phyloP scores from a whole-genome alignment of 2,113 vertebrate species.

The Budorcas taxicolor region DNA sequence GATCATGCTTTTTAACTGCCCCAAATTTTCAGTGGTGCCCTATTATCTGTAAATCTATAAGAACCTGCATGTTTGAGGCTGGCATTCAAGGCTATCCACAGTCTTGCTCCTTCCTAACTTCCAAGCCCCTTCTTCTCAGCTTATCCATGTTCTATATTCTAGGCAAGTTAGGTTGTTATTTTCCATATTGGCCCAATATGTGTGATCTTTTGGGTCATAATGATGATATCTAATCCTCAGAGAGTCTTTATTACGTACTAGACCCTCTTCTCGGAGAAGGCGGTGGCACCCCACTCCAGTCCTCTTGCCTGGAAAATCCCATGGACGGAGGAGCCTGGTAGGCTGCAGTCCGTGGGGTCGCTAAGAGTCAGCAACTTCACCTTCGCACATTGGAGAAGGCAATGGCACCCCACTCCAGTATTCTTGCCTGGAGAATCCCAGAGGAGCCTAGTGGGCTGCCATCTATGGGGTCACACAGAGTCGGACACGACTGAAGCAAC shows the following conservation, averaged over 20 bases:
- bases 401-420: too few species aligned
- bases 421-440: too few species aligned
- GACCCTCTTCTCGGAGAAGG: not conserved
- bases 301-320: too few species aligned
- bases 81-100: not conserved
- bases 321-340: too few species aligned
- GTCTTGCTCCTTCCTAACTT: not conserved
- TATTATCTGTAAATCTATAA: not conserved
- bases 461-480: too few species aligned
- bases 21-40: not conserved
- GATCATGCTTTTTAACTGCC: not conserved
- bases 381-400: too few species aligned
- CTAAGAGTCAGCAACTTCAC: too few species aligned
- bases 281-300: too few species aligned
- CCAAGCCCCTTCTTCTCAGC: not conserved
- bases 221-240: not conserved
- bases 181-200: not conserved
- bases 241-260: not conserved
- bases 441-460: too few species aligned
- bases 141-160: not conserved
- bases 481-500: too few species aligned
- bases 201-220: not conserved
- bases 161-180: not conserved
- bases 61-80: not conserved
- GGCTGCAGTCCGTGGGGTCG: too few species aligned